phyloP scores from a whole-genome alignment of 2,113 vertebrate species.

The Anas platyrhynchos region DNA sequence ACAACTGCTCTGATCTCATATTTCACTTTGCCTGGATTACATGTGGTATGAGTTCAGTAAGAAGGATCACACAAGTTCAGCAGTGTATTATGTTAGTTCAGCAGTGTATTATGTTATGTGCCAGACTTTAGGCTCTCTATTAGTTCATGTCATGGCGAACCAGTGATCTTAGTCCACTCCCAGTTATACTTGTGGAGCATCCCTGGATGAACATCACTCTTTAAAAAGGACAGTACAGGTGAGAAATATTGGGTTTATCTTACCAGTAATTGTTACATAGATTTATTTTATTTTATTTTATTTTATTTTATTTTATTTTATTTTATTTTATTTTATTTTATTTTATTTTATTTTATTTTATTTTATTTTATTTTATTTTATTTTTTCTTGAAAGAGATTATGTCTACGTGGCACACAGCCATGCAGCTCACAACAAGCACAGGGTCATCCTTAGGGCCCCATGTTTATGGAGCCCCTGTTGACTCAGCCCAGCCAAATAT shows the following conservation, averaged over 20 bases:
- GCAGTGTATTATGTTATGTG: background rate
- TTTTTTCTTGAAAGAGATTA: background rate
- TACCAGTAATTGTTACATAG: fast-evolving
- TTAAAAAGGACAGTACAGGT: background rate
- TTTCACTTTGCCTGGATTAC: background rate
- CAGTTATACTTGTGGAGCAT: background rate
- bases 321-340: background rate
- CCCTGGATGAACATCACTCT: background rate
- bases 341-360: background rate
- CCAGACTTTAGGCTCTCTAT: background rate
- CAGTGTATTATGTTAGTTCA: background rate
- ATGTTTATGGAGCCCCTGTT: background rate
- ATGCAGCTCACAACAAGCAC: no score
- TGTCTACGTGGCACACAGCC: background rate
- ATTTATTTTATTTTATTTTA: background rate
- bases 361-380: background rate
- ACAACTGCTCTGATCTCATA: background rate
- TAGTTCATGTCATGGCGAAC: background rate
- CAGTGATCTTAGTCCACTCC: background rate
- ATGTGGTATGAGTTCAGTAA: background rate
- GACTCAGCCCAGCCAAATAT: background rate
- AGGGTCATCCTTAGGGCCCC: background rate
- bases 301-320: background rate
- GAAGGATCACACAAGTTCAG: background rate
- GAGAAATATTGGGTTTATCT: background rate